These are phyloP conservation scores for Neomicropteryx cornuta DNA, from an alignment of 1,140 invertebrate species.

Conservation along the genomic window DNA sequence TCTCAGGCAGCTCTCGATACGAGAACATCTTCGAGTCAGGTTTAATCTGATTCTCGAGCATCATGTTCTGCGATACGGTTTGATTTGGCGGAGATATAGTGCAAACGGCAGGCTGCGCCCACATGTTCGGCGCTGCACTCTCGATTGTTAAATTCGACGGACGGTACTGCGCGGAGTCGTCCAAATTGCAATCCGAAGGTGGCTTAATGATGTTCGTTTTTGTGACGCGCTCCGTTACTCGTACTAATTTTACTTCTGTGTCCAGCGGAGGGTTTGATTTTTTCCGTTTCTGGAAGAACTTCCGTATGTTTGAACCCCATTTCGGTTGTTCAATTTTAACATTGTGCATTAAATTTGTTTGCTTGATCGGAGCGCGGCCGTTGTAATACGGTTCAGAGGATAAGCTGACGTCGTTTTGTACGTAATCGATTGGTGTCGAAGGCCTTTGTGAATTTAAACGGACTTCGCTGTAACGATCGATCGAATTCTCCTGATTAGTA, in stretches of 20 bases:
- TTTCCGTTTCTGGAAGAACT: slow-evolving; percentile 25
- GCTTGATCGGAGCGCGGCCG: slow-evolving; percentile 32
- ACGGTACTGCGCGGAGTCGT: slow-evolving; percentile 17
- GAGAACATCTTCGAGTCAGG: slow-evolving; percentile 23
- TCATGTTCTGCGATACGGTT: slow-evolving; percentile 33
- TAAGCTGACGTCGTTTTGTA: slow-evolving; percentile 62
- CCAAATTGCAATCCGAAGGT: slow-evolving; percentile 16
- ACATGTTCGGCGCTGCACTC: no score
- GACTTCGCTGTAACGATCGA: slow-evolving; percentile 25
- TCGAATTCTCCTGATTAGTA: slow-evolving; percentile 18
- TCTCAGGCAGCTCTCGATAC: slow-evolving; percentile 31
- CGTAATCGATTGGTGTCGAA: slow-evolving; percentile 56
- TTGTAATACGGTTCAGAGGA: slow-evolving; percentile 39
- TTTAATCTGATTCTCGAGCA: slow-evolving; percentile 24
- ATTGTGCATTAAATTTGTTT: slow-evolving; percentile 30
- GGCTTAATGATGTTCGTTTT: slow-evolving; percentile 15
- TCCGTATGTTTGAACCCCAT: slow-evolving; percentile 30
- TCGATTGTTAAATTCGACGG: slow-evolving; percentile 22
- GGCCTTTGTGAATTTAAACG: slow-evolving; percentile 32
- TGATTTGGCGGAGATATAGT: slow-evolving; percentile 35
- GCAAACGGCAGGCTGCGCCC: no score
- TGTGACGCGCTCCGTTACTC: slow-evolving; percentile 18
- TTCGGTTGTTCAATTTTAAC: slow-evolving; percentile 28
- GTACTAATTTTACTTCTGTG: slow-evolving; percentile 41
- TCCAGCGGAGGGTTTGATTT: slow-evolving; percentile 30